These are phyloP conservation scores for Drosophila lacteicornis DNA, from an alignment of 1,140 invertebrate genomes.

Conservation along the genomic window DNA sequence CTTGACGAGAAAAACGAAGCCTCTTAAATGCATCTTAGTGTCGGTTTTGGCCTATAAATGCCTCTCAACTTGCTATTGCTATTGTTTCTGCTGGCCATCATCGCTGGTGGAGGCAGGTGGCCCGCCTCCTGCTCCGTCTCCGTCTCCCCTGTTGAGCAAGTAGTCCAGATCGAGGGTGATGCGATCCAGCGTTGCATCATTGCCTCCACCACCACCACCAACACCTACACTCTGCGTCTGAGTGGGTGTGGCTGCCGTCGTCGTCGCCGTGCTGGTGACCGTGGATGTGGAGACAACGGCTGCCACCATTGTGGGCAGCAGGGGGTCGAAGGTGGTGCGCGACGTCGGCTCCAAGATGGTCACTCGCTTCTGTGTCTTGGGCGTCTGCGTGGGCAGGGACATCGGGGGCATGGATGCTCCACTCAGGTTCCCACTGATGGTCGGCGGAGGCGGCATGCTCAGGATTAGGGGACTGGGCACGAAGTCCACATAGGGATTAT, in stretches of 20 bases:
- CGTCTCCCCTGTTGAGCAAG: constrained; percentile 86
- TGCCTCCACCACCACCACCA: constrained; percentile 15
- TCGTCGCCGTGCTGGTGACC: constrained; percentile 56
- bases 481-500: constrained; percentile 76
- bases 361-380: constrained; percentile 82
- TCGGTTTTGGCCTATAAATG: constrained; percentile 12
- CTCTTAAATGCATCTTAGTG: constrained; percentile 52
- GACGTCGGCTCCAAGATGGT: constrained; percentile 82
- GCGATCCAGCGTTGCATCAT: constrained; percentile 88
- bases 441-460: constrained; percentile 61
- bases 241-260: constrained; percentile 46
- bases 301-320: constrained; percentile 78
- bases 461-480: constrained; percentile 63
- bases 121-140: constrained; percentile 41
- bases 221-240: constrained; percentile 43
- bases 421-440: constrained; percentile 71
- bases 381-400: constrained; percentile 66
- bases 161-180: constrained; percentile 91
- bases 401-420: constrained; percentile 34
- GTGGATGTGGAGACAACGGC: constrained; percentile 64
- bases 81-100: constrained; percentile 47
- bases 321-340: constrained; percentile 74
- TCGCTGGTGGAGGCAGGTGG: constrained; percentile 37
- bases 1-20: constrained; percentile 30
- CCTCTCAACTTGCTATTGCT: constrained; percentile 40